Base-by-base conservation (phyloP, 2,113 vertebrate species). In the Thamnaconus septentrionalis region DNA sequence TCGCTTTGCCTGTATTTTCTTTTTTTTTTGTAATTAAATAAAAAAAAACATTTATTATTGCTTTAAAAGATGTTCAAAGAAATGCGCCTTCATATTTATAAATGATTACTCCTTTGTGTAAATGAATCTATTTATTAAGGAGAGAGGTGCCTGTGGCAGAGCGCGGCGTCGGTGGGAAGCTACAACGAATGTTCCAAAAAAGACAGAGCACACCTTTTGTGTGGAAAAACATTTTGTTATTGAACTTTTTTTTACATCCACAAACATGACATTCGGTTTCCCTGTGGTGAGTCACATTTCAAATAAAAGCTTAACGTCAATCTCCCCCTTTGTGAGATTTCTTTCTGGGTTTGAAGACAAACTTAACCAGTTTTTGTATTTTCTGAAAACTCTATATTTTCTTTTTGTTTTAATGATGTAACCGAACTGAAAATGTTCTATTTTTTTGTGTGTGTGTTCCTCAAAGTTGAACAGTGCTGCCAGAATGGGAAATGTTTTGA, bases 211-310 rank as follows among this genome's bases (percentile, higher is more conserved):
- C 87, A 83, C 87, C 79, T 89, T 91, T 91, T 87, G 87, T 91
- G 89, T 83, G 88, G 18, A 31, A 31, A 88, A 66, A 39, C 66
- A 87, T 90, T 90, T 90, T 90, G 79, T 93, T 92, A 90, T 85
- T 82, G 66, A 83, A 81, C 53, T 76, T 86, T 91, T 91, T 93
- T 93, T 91, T 91, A 92, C 90, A 84, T 77, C 80, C 91, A 90
- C 90, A 79, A 86, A 88, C 90, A 91, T 90, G 85, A 88, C 76
- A 85, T 90, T 88, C 59, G 66, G 72, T 87, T 91, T 85, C 67
- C 85, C 84, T 57, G 80, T 91, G 82, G 90, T 89, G 88, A 90
- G 59, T 83, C 89, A 92, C 90, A 91, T 91, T 93, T 92, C 88
- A 92, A 92, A 90, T 91, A 88, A 90, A 90, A 90, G 56, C 41